Evolutionary conservation across 1,140 invertebrate genomes (phyloP), one percentile per base, ranked within the genome.

Genomic region (Littorina saxatilis): DNA sequence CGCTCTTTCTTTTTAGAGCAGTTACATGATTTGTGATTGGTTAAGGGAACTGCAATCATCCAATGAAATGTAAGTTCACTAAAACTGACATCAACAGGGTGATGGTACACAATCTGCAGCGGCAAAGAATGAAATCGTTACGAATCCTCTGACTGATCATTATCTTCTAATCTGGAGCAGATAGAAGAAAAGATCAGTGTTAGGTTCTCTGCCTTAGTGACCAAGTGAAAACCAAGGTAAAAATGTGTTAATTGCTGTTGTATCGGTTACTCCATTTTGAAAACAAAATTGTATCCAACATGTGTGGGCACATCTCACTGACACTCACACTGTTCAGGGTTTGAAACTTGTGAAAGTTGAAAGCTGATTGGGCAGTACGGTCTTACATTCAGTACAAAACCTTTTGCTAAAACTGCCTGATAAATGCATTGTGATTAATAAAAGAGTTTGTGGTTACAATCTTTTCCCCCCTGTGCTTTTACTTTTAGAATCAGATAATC

Each of bases 91-190:
- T 78, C 76, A 39, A 63, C 76, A 78, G 76, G 76, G 76, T 63
- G 76, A 78, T 78, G 35, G 47, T 78, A 78, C 76, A 78, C 76
- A 78, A 78, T 37, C 58, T 40, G 58, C 76, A 63, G 76, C 76
- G 58, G 76, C 37, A 63, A 78, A 27, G 76, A 35, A 78, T 58
- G 76, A 78, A 78, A 37, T 78, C 76, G 76, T 78, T 78, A 58
- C 35, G 20, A 27, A 78, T 63, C 39, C 58, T 32, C 43, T 61
- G 55, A 43, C 35, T 78, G 76, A 40, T 63, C 58, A 40, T 32
- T 58, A 58, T 52, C 55, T 58, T 63, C 43, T 35, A 27, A 29
- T 13, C 37, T 66, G 39, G 17, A 32, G 27, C 55, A 39, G 32
- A 29, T 9, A 32, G n/a, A 13, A n/a, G 17, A n/a, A 37, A 43